phyloP scores from a whole-genome alignment of 2,888 invertebrate genomes.

The Graphium colonna region DNA sequence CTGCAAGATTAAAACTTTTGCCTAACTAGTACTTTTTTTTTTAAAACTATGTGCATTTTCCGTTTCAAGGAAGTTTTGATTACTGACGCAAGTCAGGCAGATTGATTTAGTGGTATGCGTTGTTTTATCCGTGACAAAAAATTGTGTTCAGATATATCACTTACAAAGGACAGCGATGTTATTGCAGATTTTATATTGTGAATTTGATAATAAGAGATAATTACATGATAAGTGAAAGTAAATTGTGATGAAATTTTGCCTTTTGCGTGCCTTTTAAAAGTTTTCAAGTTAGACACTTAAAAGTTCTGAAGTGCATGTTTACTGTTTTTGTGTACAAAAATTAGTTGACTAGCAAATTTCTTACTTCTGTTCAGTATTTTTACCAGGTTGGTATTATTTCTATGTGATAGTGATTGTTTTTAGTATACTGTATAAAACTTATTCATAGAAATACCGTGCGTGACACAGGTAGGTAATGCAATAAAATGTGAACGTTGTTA shows the following conservation, averaged over 20 bases:
- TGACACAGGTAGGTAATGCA: constrained; percentile 19
- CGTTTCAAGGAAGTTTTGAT: constrained; percentile 27
- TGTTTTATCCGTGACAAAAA: constrained; percentile 7
- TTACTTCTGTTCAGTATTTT: constrained; percentile 1
- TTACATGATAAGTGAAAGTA: constrained; percentile 27
- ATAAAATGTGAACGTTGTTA: constrained; percentile 12
- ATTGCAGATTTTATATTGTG: constrained; percentile 28
- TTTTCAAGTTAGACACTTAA: constrained; percentile 50
- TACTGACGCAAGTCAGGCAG: constrained; percentile 27
- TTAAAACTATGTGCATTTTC: constrained; percentile 15
- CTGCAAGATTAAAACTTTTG: constrained; percentile 7
- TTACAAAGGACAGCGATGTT: constrained; percentile 7
- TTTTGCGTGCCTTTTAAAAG: constrained; percentile 54
- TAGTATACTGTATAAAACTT: not conserved
- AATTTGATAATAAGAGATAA: constrained; percentile 32
- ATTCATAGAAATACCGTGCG: constrained; percentile 11
- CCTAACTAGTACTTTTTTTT: not conserved
- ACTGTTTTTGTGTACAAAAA: constrained; percentile 32
- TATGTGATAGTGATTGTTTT: not conserved
- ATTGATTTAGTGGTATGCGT: constrained; percentile 7
- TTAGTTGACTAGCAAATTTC: constrained; percentile 25
- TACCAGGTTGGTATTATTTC: constrained; percentile 31
- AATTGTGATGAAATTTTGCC: constrained; percentile 39
- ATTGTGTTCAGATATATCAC: constrained; percentile 14
- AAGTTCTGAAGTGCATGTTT: constrained; percentile 43